Base-by-base conservation (phyloP, 2,888 invertebrate genomes). In the Cybosia mesomella region DNA sequence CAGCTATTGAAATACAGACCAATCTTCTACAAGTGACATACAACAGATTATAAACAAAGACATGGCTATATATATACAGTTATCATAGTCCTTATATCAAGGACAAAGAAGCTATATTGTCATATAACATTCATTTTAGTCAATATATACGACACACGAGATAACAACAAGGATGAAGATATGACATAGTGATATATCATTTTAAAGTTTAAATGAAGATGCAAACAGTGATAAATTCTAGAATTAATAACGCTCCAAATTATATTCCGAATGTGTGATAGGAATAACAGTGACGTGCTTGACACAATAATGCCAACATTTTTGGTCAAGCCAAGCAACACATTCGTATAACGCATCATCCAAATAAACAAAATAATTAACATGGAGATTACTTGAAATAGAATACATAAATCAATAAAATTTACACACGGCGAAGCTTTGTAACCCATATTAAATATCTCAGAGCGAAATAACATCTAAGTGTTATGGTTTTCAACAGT, bases 131-230 rank as follows among this genome's bases (percentile, higher is more conserved):
- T 90, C 79, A 89, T 84, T 87, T n/a, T 87, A 86, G 83, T 89
- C 82, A 81, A 83, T 86, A 90, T 86, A 89, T 87, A 91, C 86
- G 87, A 89, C 88, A 91, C 90, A 91, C 89, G 88, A 89, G 83
- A 87, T 90, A 92, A 93, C 89, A 89, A 89, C 91, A 88, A 91
- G 89, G 85, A 91, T 92, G 92, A 90, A 88, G 91, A 92, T 93
- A 93, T 94, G 93, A 92, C 82, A 87, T 84, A 89, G 87, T 92
- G 89, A 91, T 90, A 91, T 90, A 89, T 84, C 79, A 54, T 85
- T 85, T 86, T 85, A 89, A 87, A 89, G 80, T 83, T 89, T 72
- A 74, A 84, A 83, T 86, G 77, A 85, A 76, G 80, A 86, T 79
- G 80, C 79, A 81, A 90, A 91, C 88, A 89, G 86, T 86, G 80